Base-by-base conservation (phyloP, 2,113 vertebrate species). In the Mormyrus lacerda region DNA sequence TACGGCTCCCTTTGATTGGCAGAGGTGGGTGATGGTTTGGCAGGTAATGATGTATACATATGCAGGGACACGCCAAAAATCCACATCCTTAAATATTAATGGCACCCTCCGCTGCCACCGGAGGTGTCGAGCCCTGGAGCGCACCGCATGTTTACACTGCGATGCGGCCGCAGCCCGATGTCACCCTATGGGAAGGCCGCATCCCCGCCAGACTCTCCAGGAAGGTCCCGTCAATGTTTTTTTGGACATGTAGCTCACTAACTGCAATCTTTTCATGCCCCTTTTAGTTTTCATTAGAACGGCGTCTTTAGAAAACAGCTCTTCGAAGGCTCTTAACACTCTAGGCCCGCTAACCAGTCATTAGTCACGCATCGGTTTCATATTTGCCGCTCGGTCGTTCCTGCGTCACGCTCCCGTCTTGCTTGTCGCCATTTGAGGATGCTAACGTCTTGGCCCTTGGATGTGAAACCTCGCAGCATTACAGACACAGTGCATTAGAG, bases 11-110 rank as follows among this genome's bases (percentile, higher is more conserved):
- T 44, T 39, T 84, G 11, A 21, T 15, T n/a, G 83, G 83, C 76
- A 42, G 83, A 21, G 24, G 83, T 27, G 48, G 73, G 87, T 85
- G 87, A 51, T 15, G 13, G 84, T 27, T 85, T 51, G 35, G 42
- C 44, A 35, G 35, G 53, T 92, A 92, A 92, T 92, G 88, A 69
- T 79, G 65, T 89, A 90, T 83, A 73, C 76, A 90, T 87, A 88
- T 65, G 45, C 21, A 87, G 90, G 91, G 90, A 93, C 91, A 90
- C 93, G 92, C 90, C 89, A 90, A 90, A 90, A 93, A 93, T 90
- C 87, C 82, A 19, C 89, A 84, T 65, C 92, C 90, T 92, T 92
- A 91, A 90, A 94, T 93, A 93, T 93, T 89, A 92, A 94, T 92
- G 92, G 92, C 90, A 90, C 90, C 90, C 31, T 90, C 13, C 21